Conservation (phyloP, 1,140 invertebrate species). For the Euglossa dilemma region DNA sequence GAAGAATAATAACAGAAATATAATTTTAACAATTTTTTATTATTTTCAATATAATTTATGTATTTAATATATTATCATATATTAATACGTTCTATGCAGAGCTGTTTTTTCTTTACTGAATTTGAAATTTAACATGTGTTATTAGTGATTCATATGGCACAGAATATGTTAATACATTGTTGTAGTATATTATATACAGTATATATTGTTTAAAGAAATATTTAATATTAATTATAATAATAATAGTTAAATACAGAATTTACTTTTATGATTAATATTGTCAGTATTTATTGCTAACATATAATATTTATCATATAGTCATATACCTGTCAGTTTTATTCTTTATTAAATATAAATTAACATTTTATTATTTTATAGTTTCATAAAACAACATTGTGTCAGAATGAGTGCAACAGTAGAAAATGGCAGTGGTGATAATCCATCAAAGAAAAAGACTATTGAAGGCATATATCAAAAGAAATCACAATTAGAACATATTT, state of each 20-base stretch:
- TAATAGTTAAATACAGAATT: too few species aligned
- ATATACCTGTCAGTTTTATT: background rate
- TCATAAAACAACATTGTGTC: background rate
- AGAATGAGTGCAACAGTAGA: constrained; percentile 83
- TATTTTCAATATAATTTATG: background rate
- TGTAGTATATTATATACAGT: too few species aligned
- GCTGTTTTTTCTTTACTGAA: too few species aligned
- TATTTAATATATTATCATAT: too few species aligned
- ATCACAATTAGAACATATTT: constrained; percentile 98
- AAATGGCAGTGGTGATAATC: constrained; percentile 79
- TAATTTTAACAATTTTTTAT: background rate
- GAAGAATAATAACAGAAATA: background rate
- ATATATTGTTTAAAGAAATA: too few species aligned
- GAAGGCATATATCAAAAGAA: constrained; percentile 99
- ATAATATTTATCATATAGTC: background rate
- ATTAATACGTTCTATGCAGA: too few species aligned
- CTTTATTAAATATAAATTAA: background rate
- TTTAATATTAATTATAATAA: too few species aligned
- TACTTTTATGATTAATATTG: too few species aligned
- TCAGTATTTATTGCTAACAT: background rate
- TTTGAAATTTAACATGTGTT: too few species aligned
- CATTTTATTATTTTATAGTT: constrained; percentile 32
- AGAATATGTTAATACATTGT: too few species aligned
- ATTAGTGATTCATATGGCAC: too few species aligned
- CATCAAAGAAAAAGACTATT: constrained; percentile 85